Evolutionary conservation across 2,888 invertebrate species (phyloP).

Genomic region (Drosophila peninsularis): DNA sequence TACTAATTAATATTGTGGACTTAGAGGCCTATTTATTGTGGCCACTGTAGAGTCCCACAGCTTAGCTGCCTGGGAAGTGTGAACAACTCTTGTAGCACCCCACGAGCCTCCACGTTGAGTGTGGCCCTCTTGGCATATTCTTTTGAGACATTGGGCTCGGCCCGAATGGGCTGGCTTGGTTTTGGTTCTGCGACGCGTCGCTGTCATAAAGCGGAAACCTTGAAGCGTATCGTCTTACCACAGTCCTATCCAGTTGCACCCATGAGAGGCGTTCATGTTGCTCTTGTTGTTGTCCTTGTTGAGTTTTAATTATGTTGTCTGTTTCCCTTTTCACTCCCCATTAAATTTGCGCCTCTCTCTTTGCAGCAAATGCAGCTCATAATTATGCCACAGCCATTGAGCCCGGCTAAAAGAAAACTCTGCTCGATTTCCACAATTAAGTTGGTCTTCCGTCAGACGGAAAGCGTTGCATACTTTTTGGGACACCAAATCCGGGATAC

Average conservation of each 20-base stretch:
- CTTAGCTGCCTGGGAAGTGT: no score
- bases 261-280: conserved; percentile 63
- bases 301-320: conserved; percentile 66
- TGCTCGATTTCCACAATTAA: conserved; percentile 37
- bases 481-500: background rate
- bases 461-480: conserved; percentile 54
- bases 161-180: conserved; percentile 3
- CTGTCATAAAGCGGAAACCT: conserved; percentile 74
- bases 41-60: background rate
- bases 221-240: conserved; percentile 74
- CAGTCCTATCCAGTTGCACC: conserved; percentile 68
- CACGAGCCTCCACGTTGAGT: conserved; percentile 5
- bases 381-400: conserved; percentile 39
- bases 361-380: conserved; percentile 46
- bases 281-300: conserved; percentile 46
- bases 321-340: conserved; percentile 28
- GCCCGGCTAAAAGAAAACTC: conserved; percentile 17
- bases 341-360: conserved; percentile 26
- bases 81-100: background rate
- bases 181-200: conserved; percentile 41
- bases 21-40: background rate
- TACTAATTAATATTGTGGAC: no score
- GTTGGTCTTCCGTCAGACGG: conserved; percentile 18
- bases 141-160: conserved; percentile 4
- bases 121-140: conserved; percentile 19